phyloP scores from a whole-genome alignment of 2,113 vertebrate species.

The Vireo altiloquus region DNA sequence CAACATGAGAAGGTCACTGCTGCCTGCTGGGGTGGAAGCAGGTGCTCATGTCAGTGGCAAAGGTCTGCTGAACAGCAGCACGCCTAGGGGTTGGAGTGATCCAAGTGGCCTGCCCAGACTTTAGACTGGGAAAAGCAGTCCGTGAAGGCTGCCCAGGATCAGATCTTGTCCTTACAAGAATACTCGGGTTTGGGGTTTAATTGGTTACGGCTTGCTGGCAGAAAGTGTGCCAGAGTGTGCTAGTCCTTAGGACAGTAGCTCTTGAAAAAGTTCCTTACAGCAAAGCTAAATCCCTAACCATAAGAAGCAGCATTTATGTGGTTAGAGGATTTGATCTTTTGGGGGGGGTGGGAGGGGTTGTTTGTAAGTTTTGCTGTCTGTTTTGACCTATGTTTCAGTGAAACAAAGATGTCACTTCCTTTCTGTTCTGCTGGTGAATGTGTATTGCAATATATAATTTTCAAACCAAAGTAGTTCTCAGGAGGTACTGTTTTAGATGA shows the following conservation, averaged over 20 bases:
- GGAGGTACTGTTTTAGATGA: not conserved
- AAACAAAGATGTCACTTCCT: not conserved
- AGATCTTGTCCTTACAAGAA: not conserved
- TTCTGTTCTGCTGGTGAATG: not conserved
- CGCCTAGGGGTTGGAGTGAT: rapidly evolving
- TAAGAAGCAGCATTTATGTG: not conserved
- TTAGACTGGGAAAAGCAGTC: not conserved
- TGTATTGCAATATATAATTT: not conserved
- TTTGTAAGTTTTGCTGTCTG: not conserved
- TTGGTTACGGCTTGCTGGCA: not conserved
- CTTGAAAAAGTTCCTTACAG: not conserved
- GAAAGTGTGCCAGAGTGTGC: not conserved
- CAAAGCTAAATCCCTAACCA: not conserved
- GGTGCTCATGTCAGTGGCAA: not conserved
- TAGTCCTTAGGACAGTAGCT: no score
- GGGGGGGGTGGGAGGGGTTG: rapidly evolving
- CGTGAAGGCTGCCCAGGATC: not conserved
- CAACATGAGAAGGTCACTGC: slow-evolving; percentile 45
- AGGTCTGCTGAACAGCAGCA: not conserved
- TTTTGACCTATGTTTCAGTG: not conserved
- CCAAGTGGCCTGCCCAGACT: not conserved
- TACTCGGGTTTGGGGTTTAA: not conserved
- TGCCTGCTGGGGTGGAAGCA: slow-evolving; percentile 6
- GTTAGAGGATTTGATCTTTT: not conserved
- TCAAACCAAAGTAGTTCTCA: not conserved